A percentile compares a stretch with the other conserved stretches of the same genome.
phyloP scores from a whole-genome alignment of 2,797 vertebrate genomes.

The Ctenopoma multispine region DNA sequence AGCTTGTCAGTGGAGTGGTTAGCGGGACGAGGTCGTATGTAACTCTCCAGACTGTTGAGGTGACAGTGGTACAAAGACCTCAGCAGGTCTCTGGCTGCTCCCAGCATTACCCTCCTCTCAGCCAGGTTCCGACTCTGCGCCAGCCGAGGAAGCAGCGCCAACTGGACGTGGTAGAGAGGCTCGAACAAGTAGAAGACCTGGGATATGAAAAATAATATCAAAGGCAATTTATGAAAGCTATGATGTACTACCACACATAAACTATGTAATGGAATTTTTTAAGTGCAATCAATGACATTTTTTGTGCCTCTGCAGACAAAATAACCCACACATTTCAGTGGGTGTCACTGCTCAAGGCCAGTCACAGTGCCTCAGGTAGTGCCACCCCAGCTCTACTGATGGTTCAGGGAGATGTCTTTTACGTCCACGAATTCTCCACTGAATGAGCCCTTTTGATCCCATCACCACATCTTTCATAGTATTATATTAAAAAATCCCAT shows the following conservation, averaged over 20 bases:
- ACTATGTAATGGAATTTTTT: neutral
- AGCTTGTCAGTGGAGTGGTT: constrained; percentile 91
- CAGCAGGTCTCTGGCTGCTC: constrained; percentile 90
- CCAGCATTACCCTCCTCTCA: constrained; percentile 90
- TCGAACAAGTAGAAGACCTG: constrained; percentile 94
- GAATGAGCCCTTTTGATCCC: no score
- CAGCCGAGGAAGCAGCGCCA: constrained; percentile 89
- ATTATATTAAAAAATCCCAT: no score
- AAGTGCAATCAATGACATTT: neutral
- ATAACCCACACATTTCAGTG: neutral
- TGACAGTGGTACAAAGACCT: constrained; percentile 91
- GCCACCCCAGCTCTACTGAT: neutral
- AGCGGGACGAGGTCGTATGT: constrained; percentile 90
- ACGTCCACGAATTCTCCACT: no score
- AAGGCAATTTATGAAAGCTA: neutral
- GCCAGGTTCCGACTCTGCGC: constrained; percentile 86
- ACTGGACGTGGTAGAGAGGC: constrained; percentile 93
- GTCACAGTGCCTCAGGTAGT: neutral
- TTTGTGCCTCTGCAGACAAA: neutral
- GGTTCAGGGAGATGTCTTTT: no score
- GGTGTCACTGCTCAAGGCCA: neutral
- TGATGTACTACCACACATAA: neutral
- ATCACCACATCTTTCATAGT: no score
- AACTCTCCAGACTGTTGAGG: constrained; percentile 92
- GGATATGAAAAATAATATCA: neutral